A percentile compares a stretch with the other conserved stretches of the same genome.
These are phyloP conservation scores for Antigone vipio DNA, from an alignment of 2,113 vertebrate genomes.

Conservation along the genomic window DNA sequence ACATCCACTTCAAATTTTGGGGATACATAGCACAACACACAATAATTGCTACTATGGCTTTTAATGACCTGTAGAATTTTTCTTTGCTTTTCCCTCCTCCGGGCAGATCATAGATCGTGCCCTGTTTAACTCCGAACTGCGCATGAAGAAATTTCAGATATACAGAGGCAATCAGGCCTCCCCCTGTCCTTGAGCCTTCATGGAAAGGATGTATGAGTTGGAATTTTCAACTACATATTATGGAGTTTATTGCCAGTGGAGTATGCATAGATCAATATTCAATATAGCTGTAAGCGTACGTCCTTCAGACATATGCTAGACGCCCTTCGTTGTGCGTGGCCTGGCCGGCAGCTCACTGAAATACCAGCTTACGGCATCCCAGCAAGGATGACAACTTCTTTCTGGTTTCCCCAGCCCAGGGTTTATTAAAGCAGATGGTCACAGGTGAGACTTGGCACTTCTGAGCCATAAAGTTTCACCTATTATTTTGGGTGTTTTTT, in stretches of 20 bases:
- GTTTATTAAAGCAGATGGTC: not conserved
- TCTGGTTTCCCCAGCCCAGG: not conserved
- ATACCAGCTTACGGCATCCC: not conserved
- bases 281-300: not conserved
- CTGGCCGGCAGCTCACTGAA: not conserved
- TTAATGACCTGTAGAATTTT: not conserved
- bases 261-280: constrained; percentile 51
- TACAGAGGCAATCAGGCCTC: not conserved
- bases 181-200: constrained; percentile 22
- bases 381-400: not conserved
- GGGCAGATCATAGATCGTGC: accelerated
- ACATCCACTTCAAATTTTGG: not conserved
- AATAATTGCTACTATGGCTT: not conserved
- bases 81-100: not conserved
- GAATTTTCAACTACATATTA: not conserved
- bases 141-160: not conserved
- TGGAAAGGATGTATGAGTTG: not conserved
- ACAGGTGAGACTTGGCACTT: not conserved
- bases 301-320: not conserved
- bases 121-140: not conserved
- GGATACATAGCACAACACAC: not conserved
- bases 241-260: constrained; percentile 18
- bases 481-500: not conserved
- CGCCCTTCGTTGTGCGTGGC: not conserved
- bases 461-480: not conserved